Evolutionary conservation across 2,797 vertebrate species (phyloP).

Genomic region (Syncerus caffer): DNA sequence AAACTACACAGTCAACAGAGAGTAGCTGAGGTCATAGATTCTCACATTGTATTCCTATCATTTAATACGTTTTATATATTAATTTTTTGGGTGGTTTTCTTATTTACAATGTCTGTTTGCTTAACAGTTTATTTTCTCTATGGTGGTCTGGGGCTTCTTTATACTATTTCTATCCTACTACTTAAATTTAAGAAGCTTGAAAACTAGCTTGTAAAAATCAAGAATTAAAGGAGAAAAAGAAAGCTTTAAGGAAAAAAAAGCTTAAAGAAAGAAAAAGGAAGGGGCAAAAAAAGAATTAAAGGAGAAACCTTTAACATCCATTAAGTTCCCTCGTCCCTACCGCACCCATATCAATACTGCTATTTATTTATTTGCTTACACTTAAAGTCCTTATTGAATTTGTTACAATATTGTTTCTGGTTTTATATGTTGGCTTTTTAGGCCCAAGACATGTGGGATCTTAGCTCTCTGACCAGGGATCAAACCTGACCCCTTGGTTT

Average conservation of each 20-base stretch:
- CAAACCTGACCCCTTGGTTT: background rate
- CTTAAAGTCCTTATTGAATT: background rate
- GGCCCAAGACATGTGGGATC: background rate
- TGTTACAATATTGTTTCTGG: background rate
- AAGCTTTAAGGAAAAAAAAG: background rate
- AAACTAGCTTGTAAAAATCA: background rate
- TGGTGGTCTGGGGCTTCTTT: background rate
- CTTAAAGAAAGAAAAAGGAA: background rate
- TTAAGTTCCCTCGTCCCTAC: background rate
- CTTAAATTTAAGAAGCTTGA: background rate
- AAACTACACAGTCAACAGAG: background rate
- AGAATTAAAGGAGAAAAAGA: background rate
- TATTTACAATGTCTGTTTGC: background rate
- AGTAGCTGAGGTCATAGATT: background rate
- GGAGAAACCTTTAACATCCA: background rate
- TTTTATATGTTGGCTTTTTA: background rate
- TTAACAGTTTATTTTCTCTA: background rate
- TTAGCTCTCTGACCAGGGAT: background rate
- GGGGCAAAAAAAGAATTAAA: background rate
- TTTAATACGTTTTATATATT: background rate
- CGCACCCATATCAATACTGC: fast-evolving
- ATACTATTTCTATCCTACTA: background rate
- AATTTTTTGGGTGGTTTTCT: background rate
- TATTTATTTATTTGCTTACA: background rate
- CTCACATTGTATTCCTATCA: background rate